A percentile compares a stretch with the other conserved stretches of the same genome.
Evolutionary conservation across 2,797 vertebrate genomes (phyloP).

Genomic region (Menidia menidia): DNA sequence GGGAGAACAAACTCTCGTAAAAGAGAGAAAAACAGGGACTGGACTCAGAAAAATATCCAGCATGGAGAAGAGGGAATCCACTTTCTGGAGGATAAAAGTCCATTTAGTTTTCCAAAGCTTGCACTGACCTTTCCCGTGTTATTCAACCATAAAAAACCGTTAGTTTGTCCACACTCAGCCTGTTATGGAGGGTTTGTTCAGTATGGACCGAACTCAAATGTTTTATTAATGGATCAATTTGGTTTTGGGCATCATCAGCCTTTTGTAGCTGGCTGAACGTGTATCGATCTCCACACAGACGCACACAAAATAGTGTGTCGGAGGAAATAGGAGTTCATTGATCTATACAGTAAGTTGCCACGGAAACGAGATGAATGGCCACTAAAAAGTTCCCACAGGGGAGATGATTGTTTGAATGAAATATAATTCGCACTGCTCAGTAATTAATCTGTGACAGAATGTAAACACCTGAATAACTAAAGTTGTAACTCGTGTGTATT

Average conservation of each 20-base stretch:
- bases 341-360: conserved; percentile 39
- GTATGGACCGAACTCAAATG: conserved; percentile 59
- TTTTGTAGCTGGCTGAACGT: conserved; percentile 66
- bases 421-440: neutral
- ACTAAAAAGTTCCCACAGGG: conserved; percentile 32
- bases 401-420: conserved; percentile 12
- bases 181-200: conserved; percentile 25
- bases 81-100: conserved; percentile 29
- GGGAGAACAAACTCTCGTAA: neutral
- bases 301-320: conserved; percentile 36
- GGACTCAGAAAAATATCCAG: conserved; percentile 6
- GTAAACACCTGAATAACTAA: conserved; percentile 1
- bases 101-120: conserved; percentile 62
- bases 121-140: conserved; percentile 63
- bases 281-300: conserved; percentile 66
- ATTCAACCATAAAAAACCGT: conserved; percentile 60
- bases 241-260: conserved; percentile 76
- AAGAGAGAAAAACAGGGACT: conserved; percentile 5
- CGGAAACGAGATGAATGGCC: conserved; percentile 54
- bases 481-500: neutral
- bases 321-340: conserved; percentile 57
- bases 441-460: neutral
- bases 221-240: conserved; percentile 82
- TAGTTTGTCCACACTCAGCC: conserved; percentile 20
- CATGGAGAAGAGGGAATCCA: conserved; percentile 10